Evolutionary conservation across 2,797 vertebrate genomes (phyloP).

Genomic region (Crossoptilon crossoptilon): DNA sequence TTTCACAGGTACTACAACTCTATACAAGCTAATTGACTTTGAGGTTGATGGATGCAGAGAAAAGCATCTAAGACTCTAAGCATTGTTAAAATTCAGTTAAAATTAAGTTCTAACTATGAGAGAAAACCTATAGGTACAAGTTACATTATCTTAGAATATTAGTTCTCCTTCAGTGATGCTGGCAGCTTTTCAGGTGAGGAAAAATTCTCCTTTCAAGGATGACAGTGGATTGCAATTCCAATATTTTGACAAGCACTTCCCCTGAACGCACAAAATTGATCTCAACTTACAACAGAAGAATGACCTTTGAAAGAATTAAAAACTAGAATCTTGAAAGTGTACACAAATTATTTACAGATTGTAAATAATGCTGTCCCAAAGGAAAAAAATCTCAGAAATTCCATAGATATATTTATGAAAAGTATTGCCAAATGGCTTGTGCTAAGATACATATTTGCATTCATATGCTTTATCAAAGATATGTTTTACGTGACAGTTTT

Average conservation of each 20-base stretch:
- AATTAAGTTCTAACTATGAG: neutral
- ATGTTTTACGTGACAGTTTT: accelerated
- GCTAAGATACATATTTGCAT: neutral
- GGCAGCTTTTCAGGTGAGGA: neutral
- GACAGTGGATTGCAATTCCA: neutral
- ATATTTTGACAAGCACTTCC: neutral
- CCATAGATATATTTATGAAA: neutral
- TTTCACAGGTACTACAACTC: neutral
- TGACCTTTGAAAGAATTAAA: neutral
- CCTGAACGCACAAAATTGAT: neutral
- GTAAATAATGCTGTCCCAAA: neutral
- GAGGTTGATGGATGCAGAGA: neutral
- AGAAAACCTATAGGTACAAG: neutral
- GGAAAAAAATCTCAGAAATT: neutral
- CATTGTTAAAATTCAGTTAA: neutral
- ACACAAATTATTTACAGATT: neutral
- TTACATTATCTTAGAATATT: neutral
- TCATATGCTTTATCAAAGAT: neutral
- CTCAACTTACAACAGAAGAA: neutral
- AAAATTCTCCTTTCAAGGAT: neutral
- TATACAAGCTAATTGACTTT: neutral
- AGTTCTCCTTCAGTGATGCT: neutral
- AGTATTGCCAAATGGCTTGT: neutral
- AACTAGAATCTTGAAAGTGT: neutral
- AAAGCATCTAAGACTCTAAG: neutral